These are phyloP conservation scores for Ptychodera flava DNA, from an alignment of 35 echinoderm and acorn worm genomes.

Conservation along the genomic window DNA sequence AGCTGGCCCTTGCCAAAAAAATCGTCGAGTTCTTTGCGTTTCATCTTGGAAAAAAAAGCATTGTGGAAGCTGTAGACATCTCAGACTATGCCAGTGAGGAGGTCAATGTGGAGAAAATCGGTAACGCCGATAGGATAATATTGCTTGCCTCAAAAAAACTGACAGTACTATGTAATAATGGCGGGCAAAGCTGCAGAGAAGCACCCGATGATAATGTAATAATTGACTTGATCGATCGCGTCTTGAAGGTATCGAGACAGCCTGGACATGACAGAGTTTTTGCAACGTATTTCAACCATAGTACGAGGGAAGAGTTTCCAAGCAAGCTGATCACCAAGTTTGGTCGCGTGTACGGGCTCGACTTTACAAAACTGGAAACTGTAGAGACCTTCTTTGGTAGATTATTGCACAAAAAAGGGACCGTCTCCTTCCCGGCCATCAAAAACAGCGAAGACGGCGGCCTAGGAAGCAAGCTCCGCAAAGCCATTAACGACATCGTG, in stretches of 20 bases:
- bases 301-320: neutral
- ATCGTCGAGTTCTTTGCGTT: too few species aligned
- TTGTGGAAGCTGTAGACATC: too few species aligned
- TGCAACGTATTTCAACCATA: neutral
- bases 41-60: too few species aligned
- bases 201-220: neutral
- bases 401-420: neutral
- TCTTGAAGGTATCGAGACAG: neutral
- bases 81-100: too few species aligned
- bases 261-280: neutral
- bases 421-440: neutral
- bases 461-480: neutral
- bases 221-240: neutral
- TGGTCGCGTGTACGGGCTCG: neutral
- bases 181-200: too few species aligned
- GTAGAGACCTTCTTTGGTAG: neutral
- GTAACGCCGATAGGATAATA: neutral
- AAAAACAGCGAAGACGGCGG: neutral
- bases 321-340: neutral
- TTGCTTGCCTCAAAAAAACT: neutral
- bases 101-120: too few species aligned
- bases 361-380: neutral
- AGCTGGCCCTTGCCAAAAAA: too few species aligned
- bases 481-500: neutral
- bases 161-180: neutral